These are phyloP conservation scores for Gryon sp. DNA, from an alignment of 1,140 invertebrate genomes.

Conservation along the genomic window DNA sequence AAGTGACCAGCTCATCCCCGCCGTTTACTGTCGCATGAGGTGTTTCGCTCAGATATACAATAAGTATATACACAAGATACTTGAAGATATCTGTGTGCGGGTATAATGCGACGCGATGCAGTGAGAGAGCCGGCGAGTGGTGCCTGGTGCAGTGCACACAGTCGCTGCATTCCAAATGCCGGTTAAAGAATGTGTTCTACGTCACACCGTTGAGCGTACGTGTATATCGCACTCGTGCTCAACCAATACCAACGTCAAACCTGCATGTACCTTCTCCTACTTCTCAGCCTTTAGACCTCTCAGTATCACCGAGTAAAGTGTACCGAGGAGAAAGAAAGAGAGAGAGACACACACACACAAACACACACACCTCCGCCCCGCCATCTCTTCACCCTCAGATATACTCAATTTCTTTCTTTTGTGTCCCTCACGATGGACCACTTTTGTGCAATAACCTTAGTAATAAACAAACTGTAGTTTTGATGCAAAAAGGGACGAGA, in stretches of 20 bases:
- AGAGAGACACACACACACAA: background rate
- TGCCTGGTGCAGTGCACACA: too few species aligned
- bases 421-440: conserved; percentile 33
- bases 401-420: conserved; percentile 45
- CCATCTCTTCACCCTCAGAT: conserved; percentile 22
- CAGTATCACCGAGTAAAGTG: conserved; percentile 3
- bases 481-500: too few species aligned
- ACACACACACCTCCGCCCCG: conserved; percentile 29
- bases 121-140: too few species aligned
- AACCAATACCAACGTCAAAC: conserved; percentile 5
- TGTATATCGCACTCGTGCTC: conserved; percentile 27
- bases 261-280: conserved; percentile 9
- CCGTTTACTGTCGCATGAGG: too few species aligned
- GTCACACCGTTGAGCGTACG: conserved; percentile 51
- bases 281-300: too few species aligned
- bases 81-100: conserved; percentile 12
- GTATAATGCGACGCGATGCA: conserved; percentile 53
- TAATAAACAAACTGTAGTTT: too few species aligned
- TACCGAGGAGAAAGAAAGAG: conserved; percentile 10
- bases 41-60: conserved; percentile 12
- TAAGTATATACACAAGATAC: too few species aligned
- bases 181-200: conserved; percentile 72
- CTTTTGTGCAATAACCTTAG: conserved; percentile 42
- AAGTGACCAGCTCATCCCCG: too few species aligned
- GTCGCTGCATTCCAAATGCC: conserved; percentile 73